phyloP scores from a whole-genome alignment of 2,888 invertebrate species.

The Thymelicus sylvestris region DNA sequence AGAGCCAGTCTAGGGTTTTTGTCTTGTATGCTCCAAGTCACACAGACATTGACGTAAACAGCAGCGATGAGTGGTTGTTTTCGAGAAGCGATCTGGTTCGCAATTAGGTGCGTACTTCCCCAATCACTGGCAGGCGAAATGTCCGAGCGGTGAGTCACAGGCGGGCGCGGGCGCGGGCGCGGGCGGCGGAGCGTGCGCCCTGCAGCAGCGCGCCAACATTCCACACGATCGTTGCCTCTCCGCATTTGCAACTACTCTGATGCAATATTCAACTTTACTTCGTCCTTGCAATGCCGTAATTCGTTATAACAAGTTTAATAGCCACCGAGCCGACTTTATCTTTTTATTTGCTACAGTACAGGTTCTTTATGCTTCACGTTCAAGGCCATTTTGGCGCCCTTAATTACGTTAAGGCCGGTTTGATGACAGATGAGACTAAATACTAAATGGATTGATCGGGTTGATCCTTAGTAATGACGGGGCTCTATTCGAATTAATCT shows the following conservation, averaged over 20 bases:
- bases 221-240: slow-evolving; percentile 80
- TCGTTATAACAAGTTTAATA: slow-evolving; percentile 81
- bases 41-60: slow-evolving; percentile 50
- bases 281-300: slow-evolving; percentile 85
- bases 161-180: slow-evolving; percentile 49
- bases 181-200: slow-evolving; percentile 51
- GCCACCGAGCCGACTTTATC: slow-evolving; percentile 73
- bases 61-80: slow-evolving; percentile 56
- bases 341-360: slow-evolving; percentile 66
- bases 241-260: slow-evolving; percentile 74
- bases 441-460: slow-evolving; percentile 53
- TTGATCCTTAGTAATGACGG: slow-evolving; percentile 38
- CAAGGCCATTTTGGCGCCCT: slow-evolving; percentile 76
- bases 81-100: slow-evolving; percentile 54
- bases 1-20: slow-evolving; percentile 7
- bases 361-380: slow-evolving; percentile 62
- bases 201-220: slow-evolving; percentile 68
- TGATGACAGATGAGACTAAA: slow-evolving; percentile 57
- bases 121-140: slow-evolving; percentile 59
- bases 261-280: slow-evolving; percentile 84
- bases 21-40: slow-evolving; percentile 2
- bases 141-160: slow-evolving; percentile 67
- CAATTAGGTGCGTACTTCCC: slow-evolving; percentile 73
- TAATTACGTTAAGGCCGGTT: slow-evolving; percentile 66
- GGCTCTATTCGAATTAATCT: slow-evolving; percentile 38